A percentile compares a stretch with the other conserved stretches of the same genome.
Conservation (phyloP, 2,797 vertebrate genomes). For the Silurus lanzhouensis region DNA sequence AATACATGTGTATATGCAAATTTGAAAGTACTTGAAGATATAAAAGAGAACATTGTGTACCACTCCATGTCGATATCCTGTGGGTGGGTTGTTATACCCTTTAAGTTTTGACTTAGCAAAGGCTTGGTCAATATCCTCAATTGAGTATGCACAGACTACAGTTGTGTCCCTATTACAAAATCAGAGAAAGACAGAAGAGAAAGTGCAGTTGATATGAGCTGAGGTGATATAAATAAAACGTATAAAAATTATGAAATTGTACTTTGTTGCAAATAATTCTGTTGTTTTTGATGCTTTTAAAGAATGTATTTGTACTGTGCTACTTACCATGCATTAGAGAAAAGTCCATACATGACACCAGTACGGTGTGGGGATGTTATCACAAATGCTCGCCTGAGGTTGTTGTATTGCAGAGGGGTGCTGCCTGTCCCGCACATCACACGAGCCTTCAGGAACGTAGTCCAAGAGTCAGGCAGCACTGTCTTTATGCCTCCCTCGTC, state of each 20-base stretch:
- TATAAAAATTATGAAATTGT: neutral
- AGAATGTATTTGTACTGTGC: neutral
- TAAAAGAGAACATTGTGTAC: conserved; percentile 57
- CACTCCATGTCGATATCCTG: conserved; percentile 72
- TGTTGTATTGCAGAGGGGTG: conserved; percentile 80
- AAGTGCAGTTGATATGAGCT: neutral
- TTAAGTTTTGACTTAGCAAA: conserved; percentile 78
- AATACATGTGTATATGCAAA: neutral
- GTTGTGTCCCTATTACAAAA: conserved; percentile 74
- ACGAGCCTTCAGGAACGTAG: conserved; percentile 81
- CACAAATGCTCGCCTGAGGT: conserved; percentile 75
- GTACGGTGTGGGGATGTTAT: conserved; percentile 70
- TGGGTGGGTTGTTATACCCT: conserved; percentile 69
- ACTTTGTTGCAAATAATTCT: neutral
- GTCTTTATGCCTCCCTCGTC: conserved; percentile 76
- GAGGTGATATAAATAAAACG: neutral
- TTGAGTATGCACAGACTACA: conserved; percentile 82
- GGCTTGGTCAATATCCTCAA: conserved; percentile 74
- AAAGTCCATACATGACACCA: conserved; percentile 79
- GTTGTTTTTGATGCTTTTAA: neutral
- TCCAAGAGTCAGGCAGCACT: conserved; percentile 75
- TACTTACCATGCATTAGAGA: conserved; percentile 78
- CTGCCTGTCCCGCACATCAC: conserved; percentile 78
- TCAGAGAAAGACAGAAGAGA: neutral
- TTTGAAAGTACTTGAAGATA: neutral